Percentiles rank a stretch among this genome's conserved stretches.
Evolutionary conservation across 2,888 invertebrate genomes (phyloP).

Genomic region (Carabus problematicus): DNA sequence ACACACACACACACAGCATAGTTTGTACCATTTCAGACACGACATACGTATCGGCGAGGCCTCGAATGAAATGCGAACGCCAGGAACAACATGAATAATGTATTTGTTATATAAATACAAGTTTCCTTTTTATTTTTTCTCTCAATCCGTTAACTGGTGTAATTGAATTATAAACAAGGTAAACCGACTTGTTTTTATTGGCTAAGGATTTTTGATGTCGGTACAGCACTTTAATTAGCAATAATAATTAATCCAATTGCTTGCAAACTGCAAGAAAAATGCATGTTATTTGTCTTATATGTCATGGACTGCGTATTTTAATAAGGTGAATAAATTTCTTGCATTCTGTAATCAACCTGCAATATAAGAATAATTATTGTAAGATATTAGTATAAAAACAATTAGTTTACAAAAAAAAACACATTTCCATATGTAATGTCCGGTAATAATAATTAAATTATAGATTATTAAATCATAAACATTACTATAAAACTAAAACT

Average conservation of each 20-base stretch:
- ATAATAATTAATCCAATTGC: conserved; percentile 22
- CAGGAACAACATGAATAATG: conserved; percentile 14
- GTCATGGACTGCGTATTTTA: conserved; percentile 21
- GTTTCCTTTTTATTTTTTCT: not conserved
- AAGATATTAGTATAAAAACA: too few relatives aligned
- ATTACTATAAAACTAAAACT: too few relatives aligned
- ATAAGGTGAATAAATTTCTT: conserved; percentile 22
- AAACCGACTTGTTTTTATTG: conserved; percentile 11
- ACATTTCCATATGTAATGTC: too few relatives aligned
- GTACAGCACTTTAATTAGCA: conserved; percentile 20
- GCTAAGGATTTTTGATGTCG: conserved; percentile 13
- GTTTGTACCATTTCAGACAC: not conserved
- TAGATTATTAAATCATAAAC: too few relatives aligned
- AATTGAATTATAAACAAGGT: conserved; percentile 30
- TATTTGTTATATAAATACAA: conserved; percentile 18
- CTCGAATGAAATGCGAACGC: conserved; percentile 16
- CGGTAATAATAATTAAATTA: too few relatives aligned
- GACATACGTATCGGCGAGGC: not conserved
- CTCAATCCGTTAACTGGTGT: conserved; percentile 14
- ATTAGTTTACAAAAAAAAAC: too few relatives aligned
- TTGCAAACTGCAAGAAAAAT: conserved; percentile 1
- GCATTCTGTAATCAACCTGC: not conserved
- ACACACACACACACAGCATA: too few relatives aligned
- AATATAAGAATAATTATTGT: not conserved
- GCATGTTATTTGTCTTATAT: conserved; percentile 22